Base-by-base conservation (phyloP, 2,888 invertebrate genomes). In the Urechis unicinctus region DNA sequence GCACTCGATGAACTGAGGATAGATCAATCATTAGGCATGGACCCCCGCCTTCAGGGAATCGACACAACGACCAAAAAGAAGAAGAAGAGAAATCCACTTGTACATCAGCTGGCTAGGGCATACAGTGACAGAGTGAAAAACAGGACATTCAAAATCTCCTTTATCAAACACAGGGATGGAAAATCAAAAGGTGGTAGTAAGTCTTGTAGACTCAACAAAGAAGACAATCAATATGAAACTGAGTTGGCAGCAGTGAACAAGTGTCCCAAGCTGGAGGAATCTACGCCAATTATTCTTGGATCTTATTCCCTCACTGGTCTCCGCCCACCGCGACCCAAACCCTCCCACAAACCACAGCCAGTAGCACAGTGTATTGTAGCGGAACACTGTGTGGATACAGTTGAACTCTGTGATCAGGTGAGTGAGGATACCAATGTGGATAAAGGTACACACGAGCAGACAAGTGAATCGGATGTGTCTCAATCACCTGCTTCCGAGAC, bases 261-360 rank as follows among this genome's bases (percentile, higher is more conserved):
- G 9, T 9, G 9, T 9, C 9, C 36, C 17, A 17, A 36, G 9
- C 36, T 36, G 9, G 36, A 36, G 36, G 91, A 91, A 43, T 85
- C 91, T 61, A 55, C 53, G 53, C 60, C 55, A 2, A 36, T 60
- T 25, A 56, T 57, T 5, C 48, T 60, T n/a, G 58, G 56, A 6
- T 51, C 55, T 1, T 56, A 58, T 45, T 53, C 56, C 1, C 41
- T 60, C 28, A 52, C 55, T 1, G 22, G 60, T 21, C 60, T 58
- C 28, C 54, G 60, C 24, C 58, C 58, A 1, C 50, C 58, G 21
- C n/a, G 58, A 30, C 58, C 60, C 5, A 29, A 51, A 13, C 29
- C 36, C 28, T 24, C 48, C n/a, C n/a, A n/a, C n/a, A n/a, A n/a
- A n/a, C n/a, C n/a, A n/a, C 36, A 36, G 36, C 6, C 36, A 6